Percentiles rank a stretch among this genome's conserved stretches.
phyloP scores from a whole-genome alignment of 2,113 vertebrate species.

The Astur gentilis region DNA sequence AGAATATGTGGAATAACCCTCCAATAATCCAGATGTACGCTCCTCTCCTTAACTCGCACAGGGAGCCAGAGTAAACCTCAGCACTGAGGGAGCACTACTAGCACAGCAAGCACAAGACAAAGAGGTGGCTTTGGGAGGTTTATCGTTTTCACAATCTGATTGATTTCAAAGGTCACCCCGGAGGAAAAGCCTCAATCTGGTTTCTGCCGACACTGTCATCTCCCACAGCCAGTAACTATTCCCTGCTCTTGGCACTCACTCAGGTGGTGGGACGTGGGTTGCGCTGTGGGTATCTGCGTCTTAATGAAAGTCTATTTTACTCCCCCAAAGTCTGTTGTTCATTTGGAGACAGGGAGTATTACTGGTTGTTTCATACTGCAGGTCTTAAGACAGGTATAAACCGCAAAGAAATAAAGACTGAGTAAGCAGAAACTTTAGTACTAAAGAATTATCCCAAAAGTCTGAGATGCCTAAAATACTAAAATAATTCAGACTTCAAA shows the following conservation, averaged over 20 bases:
- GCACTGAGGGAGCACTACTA: background rate
- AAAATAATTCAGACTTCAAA: background rate
- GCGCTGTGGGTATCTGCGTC: conserved; percentile 2
- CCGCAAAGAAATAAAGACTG: background rate
- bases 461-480: background rate
- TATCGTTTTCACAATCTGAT: background rate
- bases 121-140: background rate
- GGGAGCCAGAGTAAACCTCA: background rate
- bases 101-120: background rate
- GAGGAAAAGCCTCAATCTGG: conserved; percentile 29
- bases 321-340: conserved; percentile 2
- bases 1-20: background rate
- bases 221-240: conserved; percentile 10
- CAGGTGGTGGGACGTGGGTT: background rate
- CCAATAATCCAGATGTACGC: background rate
- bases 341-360: background rate
- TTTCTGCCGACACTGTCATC: background rate
- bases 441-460: background rate
- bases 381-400: background rate
- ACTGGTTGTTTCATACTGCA: background rate
- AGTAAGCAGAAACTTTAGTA: background rate
- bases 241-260: conserved; percentile 26
- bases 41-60: background rate
- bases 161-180: conserved; percentile 44
- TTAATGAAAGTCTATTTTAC: background rate